Evolutionary conservation across 2,797 vertebrate species (phyloP).

Genomic region (Chlorospingus flavigularis): DNA sequence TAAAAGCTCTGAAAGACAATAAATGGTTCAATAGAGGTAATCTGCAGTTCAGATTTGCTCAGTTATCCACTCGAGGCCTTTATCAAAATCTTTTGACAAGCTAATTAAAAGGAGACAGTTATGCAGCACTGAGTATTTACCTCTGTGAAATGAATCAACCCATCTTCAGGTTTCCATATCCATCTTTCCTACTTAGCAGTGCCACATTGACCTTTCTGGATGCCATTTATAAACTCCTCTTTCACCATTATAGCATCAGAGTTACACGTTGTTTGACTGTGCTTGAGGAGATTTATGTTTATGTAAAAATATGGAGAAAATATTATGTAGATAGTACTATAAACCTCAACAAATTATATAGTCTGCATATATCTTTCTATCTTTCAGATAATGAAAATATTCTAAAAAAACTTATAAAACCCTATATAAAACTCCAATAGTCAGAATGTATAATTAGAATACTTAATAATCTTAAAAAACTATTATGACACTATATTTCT

Average conservation of each 20-base stretch:
- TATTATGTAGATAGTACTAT: neutral
- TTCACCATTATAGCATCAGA: slow-evolving; percentile 13
- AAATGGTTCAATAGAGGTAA: slow-evolving; percentile 67
- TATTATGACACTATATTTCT: neutral
- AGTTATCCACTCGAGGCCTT: slow-evolving; percentile 73
- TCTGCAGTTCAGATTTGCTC: slow-evolving; percentile 65
- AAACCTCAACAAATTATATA: neutral
- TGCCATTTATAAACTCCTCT: slow-evolving; percentile 29
- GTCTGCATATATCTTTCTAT: neutral
- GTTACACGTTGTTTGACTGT: neutral
- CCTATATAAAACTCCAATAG: neutral
- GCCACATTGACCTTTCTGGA: slow-evolving; percentile 66
- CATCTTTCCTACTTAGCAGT: slow-evolving; percentile 55
- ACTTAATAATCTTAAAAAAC: neutral
- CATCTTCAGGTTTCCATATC: slow-evolving; percentile 54
- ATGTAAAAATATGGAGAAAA: neutral
- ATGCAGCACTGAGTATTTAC: slow-evolving; percentile 71
- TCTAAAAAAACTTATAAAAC: neutral
- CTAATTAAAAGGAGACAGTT: slow-evolving; percentile 76
- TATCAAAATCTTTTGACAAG: slow-evolving; percentile 80
- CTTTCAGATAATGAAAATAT: neutral
- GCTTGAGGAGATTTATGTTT: neutral
- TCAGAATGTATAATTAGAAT: neutral
- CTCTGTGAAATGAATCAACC: slow-evolving; percentile 71
- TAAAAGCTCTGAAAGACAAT: slow-evolving; percentile 66